phyloP scores from a whole-genome alignment of 2,113 vertebrate genomes.

The Colossoma macropomum region DNA sequence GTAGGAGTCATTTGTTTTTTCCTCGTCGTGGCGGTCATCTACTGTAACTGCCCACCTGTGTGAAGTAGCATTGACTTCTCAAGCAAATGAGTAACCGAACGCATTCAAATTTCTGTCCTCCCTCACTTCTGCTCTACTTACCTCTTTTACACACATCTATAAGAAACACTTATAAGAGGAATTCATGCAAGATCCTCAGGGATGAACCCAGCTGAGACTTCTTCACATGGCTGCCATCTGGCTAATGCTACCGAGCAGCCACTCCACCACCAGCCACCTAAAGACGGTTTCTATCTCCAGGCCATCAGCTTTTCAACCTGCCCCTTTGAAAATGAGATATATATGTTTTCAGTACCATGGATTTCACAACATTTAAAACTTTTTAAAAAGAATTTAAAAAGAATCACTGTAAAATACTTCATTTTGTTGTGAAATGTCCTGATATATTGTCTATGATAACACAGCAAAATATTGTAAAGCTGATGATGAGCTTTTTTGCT shows the following conservation, averaged over 20 bases:
- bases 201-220: background rate
- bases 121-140: background rate
- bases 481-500: too few species aligned
- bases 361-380: too few species aligned
- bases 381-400: too few species aligned
- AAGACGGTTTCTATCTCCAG: background rate
- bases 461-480: too few species aligned
- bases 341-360: background rate
- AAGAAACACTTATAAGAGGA: conserved; percentile 23
- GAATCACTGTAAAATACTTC: too few species aligned
- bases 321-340: background rate
- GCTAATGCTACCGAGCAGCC: background rate
- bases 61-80: conserved; percentile 35
- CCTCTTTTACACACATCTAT: background rate
- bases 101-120: conserved; percentile 33
- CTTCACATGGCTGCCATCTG: background rate
- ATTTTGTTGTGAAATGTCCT: too few species aligned
- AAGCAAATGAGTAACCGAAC: conserved; percentile 44
- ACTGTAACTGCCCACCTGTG: conserved; percentile 53
- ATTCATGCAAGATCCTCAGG: background rate
- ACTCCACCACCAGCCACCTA: background rate
- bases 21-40: conserved; percentile 47
- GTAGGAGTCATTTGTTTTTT: conserved; percentile 57
- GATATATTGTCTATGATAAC: too few species aligned
- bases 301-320: background rate